These are phyloP conservation scores for Bungarus multicinctus DNA, from an alignment of 2,113 vertebrate species.

Conservation along the genomic window DNA sequence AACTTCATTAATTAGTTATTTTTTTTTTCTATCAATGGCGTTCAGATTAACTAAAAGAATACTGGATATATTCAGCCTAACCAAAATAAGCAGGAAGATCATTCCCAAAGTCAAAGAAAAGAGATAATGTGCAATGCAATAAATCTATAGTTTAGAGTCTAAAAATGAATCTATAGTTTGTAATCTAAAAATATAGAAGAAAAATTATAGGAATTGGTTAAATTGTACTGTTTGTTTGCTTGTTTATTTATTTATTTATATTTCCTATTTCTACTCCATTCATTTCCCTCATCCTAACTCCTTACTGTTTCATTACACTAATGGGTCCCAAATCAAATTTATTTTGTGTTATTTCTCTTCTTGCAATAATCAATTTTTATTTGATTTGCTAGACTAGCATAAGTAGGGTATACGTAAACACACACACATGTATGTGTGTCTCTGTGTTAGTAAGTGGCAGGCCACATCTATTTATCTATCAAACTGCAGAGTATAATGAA, in stretches of 20 bases:
- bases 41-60: neutral
- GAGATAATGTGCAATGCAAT: neutral
- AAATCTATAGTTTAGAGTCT: neutral
- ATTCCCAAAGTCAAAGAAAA: neutral
- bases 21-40: too few relatives aligned
- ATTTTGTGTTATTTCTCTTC: neutral
- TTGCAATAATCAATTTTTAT: neutral
- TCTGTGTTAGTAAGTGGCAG: neutral
- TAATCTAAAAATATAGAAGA: neutral
- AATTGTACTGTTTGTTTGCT: neutral
- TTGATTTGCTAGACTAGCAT: neutral
- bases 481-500: neutral
- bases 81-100: neutral
- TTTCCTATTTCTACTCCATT: neutral
- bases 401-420: neutral
- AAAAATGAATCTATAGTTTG: neutral
- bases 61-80: neutral
- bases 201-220: neutral
- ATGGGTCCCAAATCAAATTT: conserved; percentile 13
- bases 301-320: neutral
- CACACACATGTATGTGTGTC: neutral
- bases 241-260: neutral
- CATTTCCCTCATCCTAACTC: neutral
- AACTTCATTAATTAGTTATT: neutral
- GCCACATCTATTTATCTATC: neutral